Percentiles rank a stretch among this genome's conserved stretches.
Conservation (phyloP, 2,113 vertebrate genomes). For the Tetrax tetrax region DNA sequence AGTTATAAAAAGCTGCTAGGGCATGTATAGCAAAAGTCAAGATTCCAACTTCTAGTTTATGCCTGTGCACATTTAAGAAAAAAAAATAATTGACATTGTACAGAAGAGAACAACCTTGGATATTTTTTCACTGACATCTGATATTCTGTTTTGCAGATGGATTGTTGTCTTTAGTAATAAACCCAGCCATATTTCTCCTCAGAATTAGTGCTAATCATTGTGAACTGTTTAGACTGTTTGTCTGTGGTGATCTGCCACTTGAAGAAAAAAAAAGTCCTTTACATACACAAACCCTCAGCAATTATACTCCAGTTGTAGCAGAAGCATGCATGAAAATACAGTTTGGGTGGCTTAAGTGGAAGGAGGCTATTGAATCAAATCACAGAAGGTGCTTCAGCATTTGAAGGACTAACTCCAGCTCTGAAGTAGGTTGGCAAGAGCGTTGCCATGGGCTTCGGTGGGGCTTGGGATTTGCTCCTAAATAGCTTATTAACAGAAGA, state of each 20-base stretch:
- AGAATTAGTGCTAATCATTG: neutral
- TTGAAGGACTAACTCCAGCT: neutral
- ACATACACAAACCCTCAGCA: neutral
- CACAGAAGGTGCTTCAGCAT: neutral
- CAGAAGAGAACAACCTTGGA: neutral
- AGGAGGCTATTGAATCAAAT: neutral
- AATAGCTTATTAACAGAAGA: neutral
- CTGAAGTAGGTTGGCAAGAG: neutral
- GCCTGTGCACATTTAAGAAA: neutral
- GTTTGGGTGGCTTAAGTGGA: neutral
- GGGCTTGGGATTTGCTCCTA: neutral
- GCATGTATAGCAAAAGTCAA: neutral
- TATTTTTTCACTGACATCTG: neutral
- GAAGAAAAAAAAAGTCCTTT: neutral
- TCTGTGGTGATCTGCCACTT: neutral
- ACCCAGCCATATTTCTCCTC: neutral
- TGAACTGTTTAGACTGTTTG: neutral
- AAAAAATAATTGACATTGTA: neutral
- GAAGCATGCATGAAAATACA: neutral
- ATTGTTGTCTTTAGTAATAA: neutral
- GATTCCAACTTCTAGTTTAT: neutral
- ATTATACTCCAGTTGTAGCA: neutral
- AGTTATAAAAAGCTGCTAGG: neutral
- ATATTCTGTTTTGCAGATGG: neutral
- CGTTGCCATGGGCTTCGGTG: rapidly evolving